These are phyloP conservation scores for Agriopis aurantiaria DNA, from an alignment of 2,888 invertebrate genomes.

Conservation along the genomic window DNA sequence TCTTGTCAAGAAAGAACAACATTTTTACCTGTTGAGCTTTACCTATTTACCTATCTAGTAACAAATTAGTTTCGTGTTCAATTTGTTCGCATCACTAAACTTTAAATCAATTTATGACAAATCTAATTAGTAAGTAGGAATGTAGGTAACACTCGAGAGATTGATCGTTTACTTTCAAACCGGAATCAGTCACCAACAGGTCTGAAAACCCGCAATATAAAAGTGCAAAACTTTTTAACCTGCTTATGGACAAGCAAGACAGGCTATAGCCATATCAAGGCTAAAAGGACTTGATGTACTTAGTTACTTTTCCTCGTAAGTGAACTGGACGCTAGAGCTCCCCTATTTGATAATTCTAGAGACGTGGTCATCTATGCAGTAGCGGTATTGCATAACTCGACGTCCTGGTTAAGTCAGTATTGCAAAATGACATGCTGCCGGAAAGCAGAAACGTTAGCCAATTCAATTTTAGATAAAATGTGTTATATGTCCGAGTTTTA, in stretches of 20 bases:
- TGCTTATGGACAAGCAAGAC: background rate
- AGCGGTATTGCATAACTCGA: conserved; percentile 46
- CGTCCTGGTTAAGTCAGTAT: conserved; percentile 37
- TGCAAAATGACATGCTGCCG: conserved; percentile 32
- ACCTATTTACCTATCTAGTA: no score
- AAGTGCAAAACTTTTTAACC: conserved; percentile 12
- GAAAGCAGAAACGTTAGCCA: background rate
- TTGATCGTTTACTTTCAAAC: conserved; percentile 31
- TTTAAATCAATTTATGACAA: conserved; percentile 1
- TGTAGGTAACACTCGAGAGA: conserved; percentile 36
- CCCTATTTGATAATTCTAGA: conserved; percentile 30
- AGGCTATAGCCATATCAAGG: conserved; percentile 1
- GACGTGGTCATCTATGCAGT: conserved; percentile 30
- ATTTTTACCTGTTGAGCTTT: no score
- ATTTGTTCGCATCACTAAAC: background rate
- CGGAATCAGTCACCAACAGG: conserved; percentile 9
- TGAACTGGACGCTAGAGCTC: conserved; percentile 31
- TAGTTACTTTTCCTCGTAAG: conserved; percentile 34
- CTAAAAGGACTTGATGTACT: conserved; percentile 19
- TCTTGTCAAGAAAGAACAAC: no score
- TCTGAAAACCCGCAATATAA: conserved; percentile 17
- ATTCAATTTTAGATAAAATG: no score
- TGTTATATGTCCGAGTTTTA: no score
- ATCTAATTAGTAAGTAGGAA: conserved; percentile 15
- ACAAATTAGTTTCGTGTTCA: background rate